Percentiles rank a stretch among this genome's conserved stretches.
Evolutionary conservation across 1,140 invertebrate species (phyloP).

Genomic region (Planococcus citri): DNA sequence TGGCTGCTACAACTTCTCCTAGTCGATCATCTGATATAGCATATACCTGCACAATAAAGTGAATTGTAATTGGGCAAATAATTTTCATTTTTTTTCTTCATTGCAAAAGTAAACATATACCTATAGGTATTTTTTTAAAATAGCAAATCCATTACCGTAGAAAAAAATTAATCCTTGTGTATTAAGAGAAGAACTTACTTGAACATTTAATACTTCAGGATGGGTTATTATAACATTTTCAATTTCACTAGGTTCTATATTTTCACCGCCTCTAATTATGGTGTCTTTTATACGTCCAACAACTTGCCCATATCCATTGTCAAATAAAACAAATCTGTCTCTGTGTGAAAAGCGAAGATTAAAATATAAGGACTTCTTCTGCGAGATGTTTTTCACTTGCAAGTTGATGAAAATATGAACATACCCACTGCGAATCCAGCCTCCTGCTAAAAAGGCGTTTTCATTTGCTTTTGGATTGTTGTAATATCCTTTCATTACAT

Average conservation of each 20-base stretch:
- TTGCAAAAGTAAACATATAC: too few relatives aligned
- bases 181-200: slow-evolving; percentile 39
- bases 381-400: neutral
- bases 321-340: slow-evolving; percentile 61
- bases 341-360: too few relatives aligned
- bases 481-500: slow-evolving; percentile 77
- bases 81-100: neutral
- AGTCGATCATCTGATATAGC: slow-evolving; percentile 66
- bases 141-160: too few relatives aligned
- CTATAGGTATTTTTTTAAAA: neutral
- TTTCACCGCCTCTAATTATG: slow-evolving; percentile 86
- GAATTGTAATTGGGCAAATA: too few relatives aligned
- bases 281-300: slow-evolving; percentile 79
- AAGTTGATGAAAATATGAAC: neutral
- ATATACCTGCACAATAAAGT: slow-evolving; percentile 39
- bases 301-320: slow-evolving; percentile 63
- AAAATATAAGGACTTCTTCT: too few relatives aligned
- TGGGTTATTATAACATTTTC: slow-evolving; percentile 69
- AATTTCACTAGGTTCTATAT: slow-evolving; percentile 77
- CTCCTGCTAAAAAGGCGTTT: slow-evolving; percentile 51
- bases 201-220: slow-evolving; percentile 58
- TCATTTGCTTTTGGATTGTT: slow-evolving; percentile 66
- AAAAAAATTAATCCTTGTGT: too few relatives aligned
- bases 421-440: slow-evolving; percentile 86
- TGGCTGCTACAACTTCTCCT: slow-evolving; percentile 77